Evolutionary conservation across 2,888 invertebrate species (phyloP), one percentile per base, ranked within the genome.

Genomic region (Eupeodes luniger): DNA sequence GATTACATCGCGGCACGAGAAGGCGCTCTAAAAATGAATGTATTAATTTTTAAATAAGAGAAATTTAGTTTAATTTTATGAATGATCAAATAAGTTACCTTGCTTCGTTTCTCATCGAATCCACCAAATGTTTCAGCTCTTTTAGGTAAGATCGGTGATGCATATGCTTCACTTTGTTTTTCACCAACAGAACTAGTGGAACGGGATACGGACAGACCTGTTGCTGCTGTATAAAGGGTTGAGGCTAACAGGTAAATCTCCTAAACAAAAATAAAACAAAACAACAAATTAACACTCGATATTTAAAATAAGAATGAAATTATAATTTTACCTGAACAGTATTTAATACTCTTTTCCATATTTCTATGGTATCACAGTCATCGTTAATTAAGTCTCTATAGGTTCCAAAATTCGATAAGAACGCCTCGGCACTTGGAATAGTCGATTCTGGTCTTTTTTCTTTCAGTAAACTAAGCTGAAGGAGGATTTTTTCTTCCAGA

Each of bases 101-200:
- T 94, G 72, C 90, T 92, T 14, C 94, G 92, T 87, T 93, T 93
- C 91, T 95, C 95, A 94, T 99, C 99, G 92, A 99, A 99, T 10
- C 99, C 99, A 1, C 98, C 98, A 94, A 99, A 99, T 5, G 99
- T 99, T 94, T 99, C 99, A 0, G 99, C 99, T 47, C 99, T 95
- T 91, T 98, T 96, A 19, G 99, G 98, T 87, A 99, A 94, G 53
- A 97, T 96, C 16, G 98, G 97, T 44, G 97, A 97, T 88, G 97
- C 96, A 93, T 97, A 98, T 0, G 96, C 95, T 40, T 96, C 96
- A 91, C 97, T 98, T 91, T 98, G 97, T 75, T 98, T 96, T 94
- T 99, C 98, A 6, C 98, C 98, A 0, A 97, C 98, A 40, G 98
- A 98, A 93, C 98, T 98, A 19, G 98, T 97, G 92, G 98, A 98